Base-by-base conservation (phyloP, 2,888 invertebrate species). In the Oxyteleia sp. region DNA sequence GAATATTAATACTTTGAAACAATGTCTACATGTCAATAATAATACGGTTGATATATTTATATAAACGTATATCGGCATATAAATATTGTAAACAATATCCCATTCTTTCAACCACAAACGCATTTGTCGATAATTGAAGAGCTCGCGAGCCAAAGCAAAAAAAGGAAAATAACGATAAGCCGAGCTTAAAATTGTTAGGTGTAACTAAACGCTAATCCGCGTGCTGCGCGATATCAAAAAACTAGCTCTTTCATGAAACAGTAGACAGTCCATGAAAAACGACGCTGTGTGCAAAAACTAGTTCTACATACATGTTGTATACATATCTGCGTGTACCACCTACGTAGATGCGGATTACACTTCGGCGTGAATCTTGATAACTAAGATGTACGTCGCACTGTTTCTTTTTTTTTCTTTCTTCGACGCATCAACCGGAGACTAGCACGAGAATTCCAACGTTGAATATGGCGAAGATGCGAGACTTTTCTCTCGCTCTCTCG, bases 321-420 rank as follows among this genome's bases (percentile, higher is more conserved):
- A 66, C 71, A 59, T 63, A 61, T 78, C 68, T 61, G 71, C 69
- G 63, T 75, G 82, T 84, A 72, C 85, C 78, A 82, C 85, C 85
- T 76, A 85, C 84, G 81, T 84, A 68, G 83, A 81, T 55, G 61
- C 47, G 79, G 78, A 85, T 85, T 83, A 76, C 85, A 59, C 84
- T 80, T 80, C 69, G 81, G 69, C 79, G 74, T 83, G 85, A 82
- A 85, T 85, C 85, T 85, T 85, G 85, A 85, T 85, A 85, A 85
- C 76, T 66, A 53, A 82, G 82, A 82, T 75, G 84, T 80, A 80
- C 85, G 76, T 78, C 80, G 78, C 72, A 29, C 72, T 63, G 63
- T 61, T 63, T 66, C 63, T 26, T 41, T 53, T 82, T 72, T 76
- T 75, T 74, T 49, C 47, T 55, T 81, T 53, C 72, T 61, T 72